Percentiles rank a stretch among this genome's conserved stretches.
Evolutionary conservation across 2,888 invertebrate genomes (phyloP).

Genomic region (Phyto melanocephala): DNA sequence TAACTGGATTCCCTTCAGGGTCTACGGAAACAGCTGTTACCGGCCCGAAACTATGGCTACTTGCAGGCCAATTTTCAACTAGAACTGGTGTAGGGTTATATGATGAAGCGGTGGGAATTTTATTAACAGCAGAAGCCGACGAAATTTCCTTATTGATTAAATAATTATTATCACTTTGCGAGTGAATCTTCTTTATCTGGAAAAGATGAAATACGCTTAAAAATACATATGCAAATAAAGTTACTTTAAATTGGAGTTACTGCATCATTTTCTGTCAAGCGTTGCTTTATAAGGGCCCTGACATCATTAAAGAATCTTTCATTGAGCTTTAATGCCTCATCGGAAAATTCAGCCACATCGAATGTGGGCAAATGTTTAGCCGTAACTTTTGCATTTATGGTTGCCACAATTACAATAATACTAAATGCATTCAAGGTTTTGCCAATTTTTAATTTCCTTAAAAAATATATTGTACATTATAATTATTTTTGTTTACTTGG

Average conservation of each 20-base stretch:
- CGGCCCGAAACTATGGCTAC: slow-evolving; percentile 84
- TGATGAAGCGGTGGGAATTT: slow-evolving; percentile 56
- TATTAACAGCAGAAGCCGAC: not conserved
- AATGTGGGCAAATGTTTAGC: slow-evolving; percentile 70
- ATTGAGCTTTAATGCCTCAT: slow-evolving; percentile 71
- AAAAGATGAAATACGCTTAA: not conserved
- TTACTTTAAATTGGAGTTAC: slow-evolving; percentile 69
- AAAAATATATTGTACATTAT: not conserved
- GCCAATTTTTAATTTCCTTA: not conserved
- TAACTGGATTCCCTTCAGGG: slow-evolving; percentile 84
- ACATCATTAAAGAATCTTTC: slow-evolving; percentile 81
- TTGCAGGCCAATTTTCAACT: slow-evolving; percentile 83
- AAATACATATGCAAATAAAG: not conserved
- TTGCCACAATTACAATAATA: not conserved
- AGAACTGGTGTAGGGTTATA: slow-evolving; percentile 82
- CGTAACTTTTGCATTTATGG: slow-evolving; percentile 39
- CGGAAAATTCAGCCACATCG: slow-evolving; percentile 59
- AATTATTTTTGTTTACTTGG: not conserved
- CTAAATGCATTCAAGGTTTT: not conserved
- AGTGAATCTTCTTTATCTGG: slow-evolving; percentile 67
- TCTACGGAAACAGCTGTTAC: slow-evolving; percentile 90
- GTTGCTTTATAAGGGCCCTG: slow-evolving; percentile 79
- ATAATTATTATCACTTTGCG: slow-evolving; percentile 67
- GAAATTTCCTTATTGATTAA: slow-evolving; percentile 64
- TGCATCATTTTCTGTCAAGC: slow-evolving; percentile 73